These are phyloP conservation scores for Leptopilina clavipes DNA, from an alignment of 1,140 invertebrate genomes.

Conservation along the genomic window DNA sequence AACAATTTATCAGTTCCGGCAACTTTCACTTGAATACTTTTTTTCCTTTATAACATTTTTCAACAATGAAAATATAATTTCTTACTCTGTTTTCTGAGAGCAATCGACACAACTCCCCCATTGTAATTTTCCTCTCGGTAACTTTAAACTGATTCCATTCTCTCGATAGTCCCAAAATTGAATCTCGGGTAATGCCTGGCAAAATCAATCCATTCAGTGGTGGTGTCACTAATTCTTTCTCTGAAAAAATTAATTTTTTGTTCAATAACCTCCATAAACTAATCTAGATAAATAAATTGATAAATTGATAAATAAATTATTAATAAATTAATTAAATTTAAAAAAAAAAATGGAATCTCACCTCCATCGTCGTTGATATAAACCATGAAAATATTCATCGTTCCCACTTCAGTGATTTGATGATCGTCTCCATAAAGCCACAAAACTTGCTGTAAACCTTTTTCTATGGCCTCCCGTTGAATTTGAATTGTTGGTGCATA, in stretches of 20 bases:
- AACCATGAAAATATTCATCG: conserved; percentile 98
- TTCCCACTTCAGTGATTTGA: conserved; percentile 97
- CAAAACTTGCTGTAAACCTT: conserved; percentile 95
- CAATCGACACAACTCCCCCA: conserved; percentile 86
- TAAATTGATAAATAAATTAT: neutral
- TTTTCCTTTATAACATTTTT: neutral
- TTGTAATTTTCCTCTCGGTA: conserved; percentile 88
- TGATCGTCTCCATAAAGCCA: conserved; percentile 98
- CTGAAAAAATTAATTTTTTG: conserved; percentile 72
- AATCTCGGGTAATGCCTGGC: conserved; percentile 93
- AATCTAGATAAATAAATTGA: neutral
- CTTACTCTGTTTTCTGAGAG: conserved; percentile 89
- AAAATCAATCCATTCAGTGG: conserved; percentile 93
- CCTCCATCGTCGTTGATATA: conserved; percentile 93
- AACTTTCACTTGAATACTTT: neutral
- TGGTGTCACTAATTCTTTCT: conserved; percentile 95
- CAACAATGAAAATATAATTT: conserved; percentile 49
- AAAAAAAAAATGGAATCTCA: conserved; percentile 69
- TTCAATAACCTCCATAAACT: neutral
- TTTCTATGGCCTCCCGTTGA: conserved; percentile 85
- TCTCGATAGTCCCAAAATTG: conserved; percentile 86
- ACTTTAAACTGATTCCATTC: conserved; percentile 94
- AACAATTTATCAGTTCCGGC: neutral
- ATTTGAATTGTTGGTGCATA: conserved; percentile 91
- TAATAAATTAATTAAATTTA: neutral